Evolutionary conservation across 2,888 invertebrate genomes (phyloP), one percentile per base, ranked within the genome.

Genomic region (Aphidoletes aphidimyza): DNA sequence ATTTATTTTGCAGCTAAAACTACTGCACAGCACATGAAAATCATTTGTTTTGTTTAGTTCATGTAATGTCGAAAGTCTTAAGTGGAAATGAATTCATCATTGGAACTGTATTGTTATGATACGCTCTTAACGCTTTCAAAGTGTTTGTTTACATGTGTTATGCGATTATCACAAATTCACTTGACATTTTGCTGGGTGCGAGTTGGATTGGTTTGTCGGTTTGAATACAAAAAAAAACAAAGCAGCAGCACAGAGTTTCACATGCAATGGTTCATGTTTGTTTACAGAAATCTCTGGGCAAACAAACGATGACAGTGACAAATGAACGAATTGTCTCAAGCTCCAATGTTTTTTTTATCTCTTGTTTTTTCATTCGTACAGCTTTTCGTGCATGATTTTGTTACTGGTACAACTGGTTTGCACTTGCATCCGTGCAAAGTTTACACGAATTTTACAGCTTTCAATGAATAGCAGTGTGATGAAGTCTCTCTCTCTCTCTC

Each of bases 251-350:
- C n/a, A n/a, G n/a, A n/a, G n/a, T n/a, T n/a, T n/a, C n/a, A n/a
- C 47, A 47, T 47, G 47, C 47, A 47, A 47, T n/a, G n/a, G n/a
- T n/a, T 47, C 47, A 47, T 54, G 54, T 54, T 54, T 54, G 54
- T 54, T 54, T 54, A 54, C 54, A 54, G 30, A 69, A 30, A 69
- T 69, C 30, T 69, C 30, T 6, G 0, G 30, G 17, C 34, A 69
- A 69, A 69, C 69, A 69, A 30, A 69, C 69, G 34, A 69, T 34
- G 69, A 69, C 69, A 69, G 30, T 69, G 69, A 69, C 69, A 69
- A 69, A 69, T 69, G 69, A 69, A 69, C 34, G 69, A 69, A 69
- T 69, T 69, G 69, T 69, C 69, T 69, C 69, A 69, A 69, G 3
- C n/a, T 30, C 11, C 69, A 69, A 17, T 11, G 26, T 30, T 54